Conservation (phyloP, 2,113 vertebrate genomes). For the Eclectus roratus region DNA sequence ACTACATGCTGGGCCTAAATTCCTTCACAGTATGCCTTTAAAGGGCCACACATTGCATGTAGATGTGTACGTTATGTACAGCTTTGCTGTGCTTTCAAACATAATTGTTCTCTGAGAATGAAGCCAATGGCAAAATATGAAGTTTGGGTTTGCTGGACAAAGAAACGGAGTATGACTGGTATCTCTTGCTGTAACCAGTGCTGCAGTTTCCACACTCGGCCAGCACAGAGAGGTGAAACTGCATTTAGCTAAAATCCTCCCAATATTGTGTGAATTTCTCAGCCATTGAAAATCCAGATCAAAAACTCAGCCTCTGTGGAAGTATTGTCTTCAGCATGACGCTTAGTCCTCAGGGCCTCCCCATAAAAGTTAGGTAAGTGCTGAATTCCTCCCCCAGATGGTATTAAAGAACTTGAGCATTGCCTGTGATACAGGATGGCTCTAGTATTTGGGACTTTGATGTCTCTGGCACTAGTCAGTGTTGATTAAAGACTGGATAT, state of each 20-base stretch:
- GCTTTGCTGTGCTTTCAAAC: neutral
- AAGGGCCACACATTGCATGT: neutral
- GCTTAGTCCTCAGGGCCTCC: neutral
- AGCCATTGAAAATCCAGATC: neutral
- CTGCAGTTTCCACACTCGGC: neutral
- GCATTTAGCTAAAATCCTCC: neutral
- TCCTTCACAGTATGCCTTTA: neutral
- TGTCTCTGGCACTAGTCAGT: neutral
- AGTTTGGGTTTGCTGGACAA: neutral
- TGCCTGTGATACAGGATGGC: neutral
- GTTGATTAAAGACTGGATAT: slow-evolving; percentile 7
- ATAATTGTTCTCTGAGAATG: neutral
- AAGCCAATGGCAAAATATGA: neutral
- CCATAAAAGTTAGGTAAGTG: neutral
- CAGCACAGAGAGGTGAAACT: neutral
- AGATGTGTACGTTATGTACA: neutral
- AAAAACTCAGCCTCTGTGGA: neutral
- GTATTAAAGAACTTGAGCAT: neutral
- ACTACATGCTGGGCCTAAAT: neutral
- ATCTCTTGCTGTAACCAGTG: neutral
- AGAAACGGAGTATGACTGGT: neutral
- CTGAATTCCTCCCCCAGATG: neutral
- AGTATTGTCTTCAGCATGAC: neutral
- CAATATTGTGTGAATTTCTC: neutral
- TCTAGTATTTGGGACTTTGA: neutral